phyloP scores from a whole-genome alignment of 1,140 invertebrate genomes.

The Drosophila parvula region DNA sequence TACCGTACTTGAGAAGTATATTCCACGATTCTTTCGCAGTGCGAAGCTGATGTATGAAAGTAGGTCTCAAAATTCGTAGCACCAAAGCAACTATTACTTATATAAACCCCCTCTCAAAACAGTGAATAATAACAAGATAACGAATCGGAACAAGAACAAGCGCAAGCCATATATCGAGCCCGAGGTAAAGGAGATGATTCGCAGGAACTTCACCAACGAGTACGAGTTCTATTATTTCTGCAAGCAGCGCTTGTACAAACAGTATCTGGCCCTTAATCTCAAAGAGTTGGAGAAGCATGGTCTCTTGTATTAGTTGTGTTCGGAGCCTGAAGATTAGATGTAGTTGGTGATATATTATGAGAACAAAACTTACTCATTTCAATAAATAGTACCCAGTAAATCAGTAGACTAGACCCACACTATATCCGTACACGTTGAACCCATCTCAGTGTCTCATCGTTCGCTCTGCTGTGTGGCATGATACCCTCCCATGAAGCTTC shows the following conservation, averaged over 20 bases:
- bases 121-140: constrained; percentile 74
- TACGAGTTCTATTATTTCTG: constrained; percentile 97
- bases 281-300: constrained; percentile 63
- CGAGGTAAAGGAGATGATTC: constrained; percentile 92
- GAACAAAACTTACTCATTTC: constrained; percentile 31
- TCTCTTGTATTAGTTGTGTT: constrained; percentile 44
- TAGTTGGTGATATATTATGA: constrained; percentile 15
- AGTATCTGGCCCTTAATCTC: constrained; percentile 89
- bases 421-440: constrained; percentile 24
- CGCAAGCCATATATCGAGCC: constrained; percentile 87
- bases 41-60: constrained; percentile 85
- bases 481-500: constrained; percentile 3
- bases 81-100: too few relatives aligned
- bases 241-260: constrained; percentile 92
- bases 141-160: constrained; percentile 81
- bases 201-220: constrained; percentile 93
- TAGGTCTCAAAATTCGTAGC: constrained; percentile 41
- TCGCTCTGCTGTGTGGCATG: constrained; percentile 30
- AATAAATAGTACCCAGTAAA: constrained; percentile 47
- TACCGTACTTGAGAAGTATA: constrained; percentile 92
- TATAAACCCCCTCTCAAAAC: constrained; percentile 1
- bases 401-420: constrained; percentile 42
- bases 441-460: constrained; percentile 42
- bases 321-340: constrained; percentile 8
- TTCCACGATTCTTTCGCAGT: constrained; percentile 92